Conservation (phyloP, 2,888 invertebrate genomes). For the Ceraclea dissimilis region DNA sequence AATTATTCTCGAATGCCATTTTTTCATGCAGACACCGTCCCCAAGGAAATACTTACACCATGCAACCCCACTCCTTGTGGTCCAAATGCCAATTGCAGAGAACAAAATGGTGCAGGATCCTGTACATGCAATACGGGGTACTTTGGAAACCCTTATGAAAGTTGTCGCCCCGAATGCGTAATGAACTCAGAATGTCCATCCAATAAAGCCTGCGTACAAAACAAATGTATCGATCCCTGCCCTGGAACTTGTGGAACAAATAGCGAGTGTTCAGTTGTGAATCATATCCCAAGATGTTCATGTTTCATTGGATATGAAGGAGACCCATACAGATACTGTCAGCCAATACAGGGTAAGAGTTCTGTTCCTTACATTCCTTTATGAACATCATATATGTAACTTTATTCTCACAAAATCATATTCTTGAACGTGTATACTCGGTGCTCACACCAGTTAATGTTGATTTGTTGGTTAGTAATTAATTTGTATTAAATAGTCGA, state of each 20-base stretch:
- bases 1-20: neutral
- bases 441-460: too few species aligned
- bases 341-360: constrained; percentile 15
- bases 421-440: too few species aligned
- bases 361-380: neutral
- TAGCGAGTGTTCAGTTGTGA: constrained; percentile 57
- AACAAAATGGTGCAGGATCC: constrained; percentile 63
- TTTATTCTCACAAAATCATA: too few species aligned
- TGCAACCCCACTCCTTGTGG: constrained; percentile 61
- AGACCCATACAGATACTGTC: constrained; percentile 50
- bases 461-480: too few species aligned
- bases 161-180: constrained; percentile 62
- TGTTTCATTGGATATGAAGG: constrained; percentile 56
- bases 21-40: constrained; percentile 35
- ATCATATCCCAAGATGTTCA: constrained; percentile 58
- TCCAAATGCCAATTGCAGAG: constrained; percentile 63
- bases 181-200: constrained; percentile 59
- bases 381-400: too few species aligned
- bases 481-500: neutral
- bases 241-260: constrained; percentile 62
- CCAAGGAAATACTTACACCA: constrained; percentile 41
- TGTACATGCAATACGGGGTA: constrained; percentile 64
- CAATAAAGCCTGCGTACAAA: constrained; percentile 53
- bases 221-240: constrained; percentile 62
- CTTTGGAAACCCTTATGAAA: constrained; percentile 70